phyloP scores from a whole-genome alignment of 2,113 vertebrate species.

The Corvus moneduloides region DNA sequence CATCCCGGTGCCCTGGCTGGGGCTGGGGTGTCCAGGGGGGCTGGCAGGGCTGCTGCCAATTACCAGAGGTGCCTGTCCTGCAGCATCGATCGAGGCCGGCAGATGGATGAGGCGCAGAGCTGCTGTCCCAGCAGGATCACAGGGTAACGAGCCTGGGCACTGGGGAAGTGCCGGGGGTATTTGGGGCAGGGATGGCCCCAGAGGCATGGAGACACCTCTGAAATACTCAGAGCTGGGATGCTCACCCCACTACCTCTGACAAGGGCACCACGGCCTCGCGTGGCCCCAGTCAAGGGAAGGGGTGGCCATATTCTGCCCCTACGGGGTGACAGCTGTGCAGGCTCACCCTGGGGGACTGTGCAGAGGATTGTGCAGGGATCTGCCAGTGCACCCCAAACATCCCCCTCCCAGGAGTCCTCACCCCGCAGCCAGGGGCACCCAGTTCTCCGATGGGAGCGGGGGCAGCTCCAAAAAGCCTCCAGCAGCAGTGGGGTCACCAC shows the following conservation, averaged over 20 bases:
- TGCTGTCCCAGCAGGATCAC: not conserved
- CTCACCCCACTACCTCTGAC: rapidly evolving
- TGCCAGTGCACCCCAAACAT: not conserved
- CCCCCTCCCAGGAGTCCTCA: not conserved
- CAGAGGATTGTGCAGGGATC: not conserved
- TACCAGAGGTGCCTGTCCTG: not conserved
- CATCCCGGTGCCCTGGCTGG: not conserved
- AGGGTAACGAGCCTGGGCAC: not conserved
- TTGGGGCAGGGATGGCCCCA: not conserved
- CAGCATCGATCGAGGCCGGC: not conserved
- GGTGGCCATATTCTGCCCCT: not conserved
- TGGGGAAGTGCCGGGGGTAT: not conserved
- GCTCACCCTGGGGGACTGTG: rapidly evolving
- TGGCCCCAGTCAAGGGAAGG: not conserved
- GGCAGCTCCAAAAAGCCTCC: not conserved
- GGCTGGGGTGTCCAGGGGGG: not conserved
- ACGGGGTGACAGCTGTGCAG: not conserved
- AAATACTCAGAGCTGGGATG: not conserved
- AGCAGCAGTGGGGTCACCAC: rapidly evolving
- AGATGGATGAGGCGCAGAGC: not conserved
- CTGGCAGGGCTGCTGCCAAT: not conserved
- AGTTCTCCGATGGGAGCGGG: rapidly evolving
- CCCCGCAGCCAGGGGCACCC: not conserved
- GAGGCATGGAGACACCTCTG: not conserved
- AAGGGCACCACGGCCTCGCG: not conserved